Conservation (phyloP, 2,888 invertebrate species). For the Listrodromus nycthemerus region DNA sequence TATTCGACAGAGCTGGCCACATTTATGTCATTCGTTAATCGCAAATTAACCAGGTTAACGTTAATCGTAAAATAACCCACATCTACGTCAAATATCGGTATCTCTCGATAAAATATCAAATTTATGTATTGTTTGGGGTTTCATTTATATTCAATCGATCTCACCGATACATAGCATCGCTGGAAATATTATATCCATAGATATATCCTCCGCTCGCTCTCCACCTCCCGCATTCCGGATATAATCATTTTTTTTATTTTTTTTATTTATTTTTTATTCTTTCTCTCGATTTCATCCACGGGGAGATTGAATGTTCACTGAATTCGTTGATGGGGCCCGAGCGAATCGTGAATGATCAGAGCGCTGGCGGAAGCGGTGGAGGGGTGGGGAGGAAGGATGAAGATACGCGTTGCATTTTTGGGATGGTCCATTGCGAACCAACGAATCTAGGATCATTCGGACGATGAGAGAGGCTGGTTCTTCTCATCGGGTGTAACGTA, state of each 20-base stretch:
- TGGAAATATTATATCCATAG: slow-evolving; percentile 47
- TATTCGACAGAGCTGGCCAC: neutral
- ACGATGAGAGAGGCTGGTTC: slow-evolving; percentile 5
- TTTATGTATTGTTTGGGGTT: neutral
- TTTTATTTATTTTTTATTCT: slow-evolving; percentile 28
- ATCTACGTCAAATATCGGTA: neutral
- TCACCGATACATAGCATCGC: neutral
- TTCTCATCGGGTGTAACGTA: slow-evolving; percentile 44
- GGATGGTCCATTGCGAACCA: slow-evolving; percentile 49
- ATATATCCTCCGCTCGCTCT: slow-evolving; percentile 11
- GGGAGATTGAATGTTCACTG: slow-evolving; percentile 53
- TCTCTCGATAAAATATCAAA: neutral
- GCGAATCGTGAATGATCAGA: neutral
- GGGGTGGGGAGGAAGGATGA: slow-evolving; percentile 11
- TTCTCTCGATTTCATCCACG: slow-evolving; percentile 39
- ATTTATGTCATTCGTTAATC: neutral
- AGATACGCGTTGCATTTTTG: slow-evolving; percentile 50
- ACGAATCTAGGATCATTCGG: slow-evolving; percentile 44
- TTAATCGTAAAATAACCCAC: too few species aligned
- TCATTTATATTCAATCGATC: slow-evolving; percentile 49
- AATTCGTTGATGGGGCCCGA: slow-evolving; percentile 38
- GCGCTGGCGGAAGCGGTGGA: neutral
- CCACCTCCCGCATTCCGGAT: slow-evolving; percentile 29
- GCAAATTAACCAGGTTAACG: neutral
- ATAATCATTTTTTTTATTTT: slow-evolving; percentile 44